phyloP scores from a whole-genome alignment of 2,888 invertebrate species.

The Pheosia tremula region DNA sequence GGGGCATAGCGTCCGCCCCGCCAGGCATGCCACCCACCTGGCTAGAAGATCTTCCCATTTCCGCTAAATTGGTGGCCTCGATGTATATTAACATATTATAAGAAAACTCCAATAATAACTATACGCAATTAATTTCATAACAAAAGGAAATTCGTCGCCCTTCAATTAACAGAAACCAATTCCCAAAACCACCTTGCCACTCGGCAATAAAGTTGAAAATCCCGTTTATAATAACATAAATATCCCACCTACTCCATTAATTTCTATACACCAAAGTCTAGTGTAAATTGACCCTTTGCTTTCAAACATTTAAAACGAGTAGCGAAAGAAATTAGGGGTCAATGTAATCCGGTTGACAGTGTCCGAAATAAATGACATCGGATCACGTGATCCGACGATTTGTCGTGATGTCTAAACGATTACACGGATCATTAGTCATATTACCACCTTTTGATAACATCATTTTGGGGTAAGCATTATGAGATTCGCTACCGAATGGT shows the following conservation, averaged over 20 bases:
- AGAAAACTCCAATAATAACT: conserved; percentile 51
- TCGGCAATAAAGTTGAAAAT: conserved; percentile 32
- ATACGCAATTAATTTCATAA: conserved; percentile 58
- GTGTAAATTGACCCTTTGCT: conserved; percentile 39
- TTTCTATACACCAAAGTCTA: conserved; percentile 42
- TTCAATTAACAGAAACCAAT: conserved; percentile 34
- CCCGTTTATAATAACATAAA: conserved; percentile 22
- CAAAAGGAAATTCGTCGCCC: conserved; percentile 57
- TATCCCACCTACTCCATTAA: conserved; percentile 44
- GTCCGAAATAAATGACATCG: conserved; percentile 65
- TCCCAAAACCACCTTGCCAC: conserved; percentile 28
- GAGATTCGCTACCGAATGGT: conserved; percentile 56
- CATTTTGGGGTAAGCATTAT: conserved; percentile 53
- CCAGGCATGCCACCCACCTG: too few relatives aligned
- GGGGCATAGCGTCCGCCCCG: too few relatives aligned
- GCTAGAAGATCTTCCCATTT: too few relatives aligned
- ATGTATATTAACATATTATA: conserved; percentile 45
- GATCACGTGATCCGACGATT: conserved; percentile 78
- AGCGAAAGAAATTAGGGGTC: conserved; percentile 15
- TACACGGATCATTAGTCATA: conserved; percentile 78
- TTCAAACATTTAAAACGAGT: neutral
- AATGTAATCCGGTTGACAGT: conserved; percentile 17
- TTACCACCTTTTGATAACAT: conserved; percentile 79
- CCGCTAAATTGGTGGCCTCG: too few relatives aligned
- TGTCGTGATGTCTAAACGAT: conserved; percentile 77